Conservation (phyloP, 2,113 vertebrate genomes). For the Phrynosoma platyrhinos region DNA sequence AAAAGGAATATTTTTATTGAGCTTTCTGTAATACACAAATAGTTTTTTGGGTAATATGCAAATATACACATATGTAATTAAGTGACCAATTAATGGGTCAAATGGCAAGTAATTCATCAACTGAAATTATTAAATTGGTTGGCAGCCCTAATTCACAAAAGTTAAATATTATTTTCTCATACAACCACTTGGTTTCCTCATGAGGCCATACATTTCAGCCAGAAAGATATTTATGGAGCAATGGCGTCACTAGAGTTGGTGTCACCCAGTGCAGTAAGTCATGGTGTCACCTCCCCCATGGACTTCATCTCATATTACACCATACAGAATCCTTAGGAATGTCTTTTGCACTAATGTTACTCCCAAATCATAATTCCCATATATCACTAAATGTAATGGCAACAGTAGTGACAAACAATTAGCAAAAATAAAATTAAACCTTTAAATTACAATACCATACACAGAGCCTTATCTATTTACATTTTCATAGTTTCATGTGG, state of each 20-base stretch:
- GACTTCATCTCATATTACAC: no score
- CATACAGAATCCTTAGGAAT: no score
- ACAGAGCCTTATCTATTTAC: no score
- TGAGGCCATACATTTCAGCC: conserved; percentile 12
- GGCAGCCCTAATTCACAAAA: conserved; percentile 2
- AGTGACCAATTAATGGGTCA: conserved; percentile 17
- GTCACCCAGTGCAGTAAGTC: no score
- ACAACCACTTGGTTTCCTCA: neutral
- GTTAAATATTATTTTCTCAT: neutral
- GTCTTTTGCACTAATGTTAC: no score
- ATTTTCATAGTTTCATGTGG: no score
- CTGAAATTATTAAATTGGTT: conserved; percentile 16
- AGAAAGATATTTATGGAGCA: conserved; percentile 54
- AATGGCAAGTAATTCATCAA: conserved; percentile 19
- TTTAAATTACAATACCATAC: no score
- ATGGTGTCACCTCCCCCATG: no score
- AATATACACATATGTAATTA: conserved; percentile 22
- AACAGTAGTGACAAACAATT: no score
- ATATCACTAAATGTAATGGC: no score
- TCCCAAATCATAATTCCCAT: no score
- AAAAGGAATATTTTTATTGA: neutral
- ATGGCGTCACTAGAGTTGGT: neutral
- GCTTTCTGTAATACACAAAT: conserved; percentile 13
- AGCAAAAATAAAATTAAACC: no score
- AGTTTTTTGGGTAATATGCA: conserved; percentile 8